Evolutionary conservation across 1,140 invertebrate genomes (phyloP).

Genomic region (Papilio glaucus): DNA sequence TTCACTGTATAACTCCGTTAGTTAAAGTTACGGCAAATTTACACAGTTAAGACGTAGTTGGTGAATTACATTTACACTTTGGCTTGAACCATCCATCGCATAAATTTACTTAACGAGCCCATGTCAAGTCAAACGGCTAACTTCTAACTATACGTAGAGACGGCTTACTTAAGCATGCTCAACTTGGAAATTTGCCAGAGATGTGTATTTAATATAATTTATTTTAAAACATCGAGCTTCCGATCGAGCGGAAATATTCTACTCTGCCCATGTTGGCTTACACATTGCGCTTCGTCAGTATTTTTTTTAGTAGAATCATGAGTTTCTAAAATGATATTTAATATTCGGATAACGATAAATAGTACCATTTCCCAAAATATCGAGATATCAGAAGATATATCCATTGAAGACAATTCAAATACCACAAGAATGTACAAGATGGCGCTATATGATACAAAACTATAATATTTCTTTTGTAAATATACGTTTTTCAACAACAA

Average conservation of each 20-base stretch:
- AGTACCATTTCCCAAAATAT: no score
- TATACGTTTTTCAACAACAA: no score
- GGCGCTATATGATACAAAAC: no score
- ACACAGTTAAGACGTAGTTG: slow-evolving; percentile 7
- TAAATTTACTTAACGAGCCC: slow-evolving; percentile 21
- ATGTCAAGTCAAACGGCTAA: slow-evolving; percentile 3
- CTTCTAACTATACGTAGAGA: slow-evolving; percentile 8
- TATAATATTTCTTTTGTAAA: no score
- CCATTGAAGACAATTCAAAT: no score
- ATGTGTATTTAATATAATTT: neutral
- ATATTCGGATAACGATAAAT: no score
- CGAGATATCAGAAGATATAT: no score
- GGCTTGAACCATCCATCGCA: slow-evolving; percentile 13
- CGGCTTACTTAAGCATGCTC: slow-evolving; percentile 7
- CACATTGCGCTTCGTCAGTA: no score
- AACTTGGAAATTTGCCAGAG: slow-evolving; percentile 10
- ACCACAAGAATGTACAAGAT: no score
- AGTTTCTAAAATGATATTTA: no score
- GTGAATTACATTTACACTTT: slow-evolving; percentile 12
- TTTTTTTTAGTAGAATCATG: no score
- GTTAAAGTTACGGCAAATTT: neutral
- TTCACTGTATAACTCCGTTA: neutral
- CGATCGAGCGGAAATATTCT: neutral
- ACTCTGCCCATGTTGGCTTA: no score
- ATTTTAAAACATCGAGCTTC: neutral